Conservation (phyloP, 2,888 invertebrate species). For the Amblyteles armatorius region DNA sequence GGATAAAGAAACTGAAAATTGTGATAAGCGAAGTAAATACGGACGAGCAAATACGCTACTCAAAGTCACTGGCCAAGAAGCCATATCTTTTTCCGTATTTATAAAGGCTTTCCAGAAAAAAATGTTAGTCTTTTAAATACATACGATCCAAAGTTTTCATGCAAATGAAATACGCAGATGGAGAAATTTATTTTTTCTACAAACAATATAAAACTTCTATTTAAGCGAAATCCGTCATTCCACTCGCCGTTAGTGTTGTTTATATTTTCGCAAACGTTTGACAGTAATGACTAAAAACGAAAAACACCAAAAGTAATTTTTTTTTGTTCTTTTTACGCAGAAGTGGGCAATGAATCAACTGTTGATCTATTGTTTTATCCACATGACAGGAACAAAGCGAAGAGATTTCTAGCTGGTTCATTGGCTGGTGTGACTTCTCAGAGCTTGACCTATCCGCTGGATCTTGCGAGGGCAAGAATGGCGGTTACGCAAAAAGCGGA, state of each 20-base stretch:
- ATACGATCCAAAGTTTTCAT: background rate
- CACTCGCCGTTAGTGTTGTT: background rate
- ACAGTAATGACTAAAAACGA: background rate
- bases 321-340: constrained; percentile 20
- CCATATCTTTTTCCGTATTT: background rate
- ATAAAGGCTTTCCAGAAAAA: background rate
- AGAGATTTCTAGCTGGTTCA: constrained; percentile 95
- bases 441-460: constrained; percentile 97
- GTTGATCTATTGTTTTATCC: constrained; percentile 11
- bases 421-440: constrained; percentile 98
- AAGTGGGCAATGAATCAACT: constrained; percentile 2
- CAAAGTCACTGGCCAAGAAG: too few species aligned
- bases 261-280: constrained; percentile 10
- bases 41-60: too few species aligned
- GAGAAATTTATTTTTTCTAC: too few species aligned
- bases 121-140: constrained; percentile 28
- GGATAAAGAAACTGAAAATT: background rate
- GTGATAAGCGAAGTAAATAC: too few species aligned
- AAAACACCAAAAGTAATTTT: constrained; percentile 1
- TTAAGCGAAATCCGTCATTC: too few species aligned
- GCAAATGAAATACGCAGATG: too few species aligned
- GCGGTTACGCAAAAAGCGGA: constrained; percentile 95
- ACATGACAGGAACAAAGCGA: constrained; percentile 72
- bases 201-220: too few species aligned
- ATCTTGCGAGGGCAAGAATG: constrained; percentile 98